Evolutionary conservation across 2,888 invertebrate species (phyloP), one percentile per base, ranked within the genome.

Genomic region (Ametastegia equiseti): DNA sequence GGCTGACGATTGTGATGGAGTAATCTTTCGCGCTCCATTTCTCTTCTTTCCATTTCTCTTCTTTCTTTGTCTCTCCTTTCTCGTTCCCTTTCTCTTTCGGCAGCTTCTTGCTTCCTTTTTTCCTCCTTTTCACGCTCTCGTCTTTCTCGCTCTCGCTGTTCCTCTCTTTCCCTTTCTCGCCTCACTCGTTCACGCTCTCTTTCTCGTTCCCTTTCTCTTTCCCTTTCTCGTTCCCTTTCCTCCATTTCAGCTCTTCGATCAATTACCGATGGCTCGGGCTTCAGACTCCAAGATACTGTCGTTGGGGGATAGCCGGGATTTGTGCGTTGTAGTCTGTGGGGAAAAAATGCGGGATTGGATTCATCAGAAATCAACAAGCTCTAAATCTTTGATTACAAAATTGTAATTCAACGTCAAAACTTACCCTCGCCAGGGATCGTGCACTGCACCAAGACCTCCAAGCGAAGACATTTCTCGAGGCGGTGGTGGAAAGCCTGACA

Each of bases 341-440:
- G n/a, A n/a, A n/a, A n/a, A n/a, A n/a, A n/a, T n/a, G n/a, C n/a
- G n/a, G n/a, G n/a, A n/a, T n/a, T 27, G 69, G 57, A 67, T 71
- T 80, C 39, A 39, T 54, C 54, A 54, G 15, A 3, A 5, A 15
- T 13, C 23, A 5, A 81, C 23, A 23, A 1, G 67, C 27, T 39
- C 33, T 54, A 19, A n/a, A 39, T 27, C 33, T 39, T 36, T 6
- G 7, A 11, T 78, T 54, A 2, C 45, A 33, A 11, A 36, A 36
- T 65, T 36, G 9, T 36, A 36, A 65, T 13, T n/a, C 7, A 36
- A 36, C 36, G 4, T 19, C n/a, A 19, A 71, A 80, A 88, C 91
- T 88, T 92, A 94, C 93, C 94, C 93, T 91, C 95, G 93, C 95
- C 95, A 96, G 7, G 95, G 95, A 92, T 96, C 96, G 88, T 95